Evolutionary conservation across 2,113 vertebrate species (phyloP).

Genomic region (Malurus melanocephalus): DNA sequence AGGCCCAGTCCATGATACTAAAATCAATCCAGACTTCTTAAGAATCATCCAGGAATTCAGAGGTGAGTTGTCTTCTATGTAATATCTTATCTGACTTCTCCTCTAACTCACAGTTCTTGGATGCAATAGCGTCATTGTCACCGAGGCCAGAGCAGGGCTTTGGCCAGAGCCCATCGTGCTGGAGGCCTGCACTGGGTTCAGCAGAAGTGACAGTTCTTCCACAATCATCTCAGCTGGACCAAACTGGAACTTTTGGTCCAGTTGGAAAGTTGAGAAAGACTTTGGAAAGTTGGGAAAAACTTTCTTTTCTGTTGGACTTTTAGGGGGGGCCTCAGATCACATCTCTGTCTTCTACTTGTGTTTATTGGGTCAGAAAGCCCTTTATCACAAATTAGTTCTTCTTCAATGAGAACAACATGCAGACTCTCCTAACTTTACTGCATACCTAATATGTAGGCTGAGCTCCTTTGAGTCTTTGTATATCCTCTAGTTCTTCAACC

Average conservation of each 20-base stretch:
- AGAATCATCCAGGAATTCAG: background rate
- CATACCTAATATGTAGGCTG: background rate
- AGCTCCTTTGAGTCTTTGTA: background rate
- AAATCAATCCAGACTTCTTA: background rate
- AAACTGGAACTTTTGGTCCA: background rate
- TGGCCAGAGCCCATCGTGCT: background rate
- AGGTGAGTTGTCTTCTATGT: background rate
- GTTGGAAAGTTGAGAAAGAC: too few relatives aligned
- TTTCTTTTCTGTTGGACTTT: background rate
- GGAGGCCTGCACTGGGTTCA: background rate
- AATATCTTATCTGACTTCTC: background rate
- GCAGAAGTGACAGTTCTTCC: background rate
- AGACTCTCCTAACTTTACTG: background rate
- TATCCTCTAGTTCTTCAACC: background rate
- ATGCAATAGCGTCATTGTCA: background rate
- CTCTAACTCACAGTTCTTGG: background rate
- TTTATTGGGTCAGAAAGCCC: background rate
- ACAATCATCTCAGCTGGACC: background rate
- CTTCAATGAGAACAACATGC: background rate
- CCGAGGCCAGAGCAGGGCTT: background rate
- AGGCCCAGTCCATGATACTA: background rate
- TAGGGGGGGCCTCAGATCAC: background rate
- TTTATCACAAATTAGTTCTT: background rate
- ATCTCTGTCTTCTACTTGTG: background rate
- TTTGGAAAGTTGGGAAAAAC: background rate